Percentiles rank a stretch among this genome's conserved stretches.
phyloP scores from a whole-genome alignment of 2,888 invertebrate species.

The Pollenia griseotomentosa region DNA sequence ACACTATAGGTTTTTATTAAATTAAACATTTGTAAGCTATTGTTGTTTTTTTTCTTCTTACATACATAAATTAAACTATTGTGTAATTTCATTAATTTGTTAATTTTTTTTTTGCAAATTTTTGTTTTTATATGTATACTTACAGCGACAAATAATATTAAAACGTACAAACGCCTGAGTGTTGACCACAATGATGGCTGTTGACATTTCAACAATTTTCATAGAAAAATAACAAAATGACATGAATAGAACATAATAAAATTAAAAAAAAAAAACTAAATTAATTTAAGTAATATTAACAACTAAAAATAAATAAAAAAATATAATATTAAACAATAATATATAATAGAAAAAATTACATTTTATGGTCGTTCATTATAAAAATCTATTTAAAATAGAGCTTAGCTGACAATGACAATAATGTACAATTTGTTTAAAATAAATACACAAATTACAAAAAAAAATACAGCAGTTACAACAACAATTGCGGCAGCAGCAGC shows the following conservation, averaged over 20 bases:
- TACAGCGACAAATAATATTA: slow-evolving; percentile 33
- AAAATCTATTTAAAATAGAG: slow-evolving; percentile 63
- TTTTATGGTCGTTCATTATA: slow-evolving; percentile 48
- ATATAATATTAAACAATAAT: slow-evolving; percentile 41
- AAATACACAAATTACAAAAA: slow-evolving; percentile 23
- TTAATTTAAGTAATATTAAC: slow-evolving; percentile 67
- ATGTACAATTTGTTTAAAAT: slow-evolving; percentile 67
- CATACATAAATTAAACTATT: neutral
- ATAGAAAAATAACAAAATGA: slow-evolving; percentile 68
- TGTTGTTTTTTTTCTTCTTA: neutral
- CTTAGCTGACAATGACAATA: slow-evolving; percentile 72
- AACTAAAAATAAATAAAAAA: slow-evolving; percentile 20
- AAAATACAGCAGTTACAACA: slow-evolving; percentile 2
- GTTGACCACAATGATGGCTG: slow-evolving; percentile 75
- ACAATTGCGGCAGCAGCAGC: slow-evolving; percentile 1
- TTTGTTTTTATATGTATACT: neutral
- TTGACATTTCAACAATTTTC: slow-evolving; percentile 74
- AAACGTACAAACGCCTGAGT: slow-evolving; percentile 60
- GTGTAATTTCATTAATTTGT: slow-evolving; percentile 36
- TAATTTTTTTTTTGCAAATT: neutral
- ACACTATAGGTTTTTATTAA: neutral
- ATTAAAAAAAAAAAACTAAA: slow-evolving; percentile 59
- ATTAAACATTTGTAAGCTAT: neutral
- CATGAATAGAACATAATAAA: slow-evolving; percentile 66
- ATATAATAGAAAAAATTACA: slow-evolving; percentile 42